phyloP scores from a whole-genome alignment of 2,113 vertebrate species.

The Pavo muticus region DNA sequence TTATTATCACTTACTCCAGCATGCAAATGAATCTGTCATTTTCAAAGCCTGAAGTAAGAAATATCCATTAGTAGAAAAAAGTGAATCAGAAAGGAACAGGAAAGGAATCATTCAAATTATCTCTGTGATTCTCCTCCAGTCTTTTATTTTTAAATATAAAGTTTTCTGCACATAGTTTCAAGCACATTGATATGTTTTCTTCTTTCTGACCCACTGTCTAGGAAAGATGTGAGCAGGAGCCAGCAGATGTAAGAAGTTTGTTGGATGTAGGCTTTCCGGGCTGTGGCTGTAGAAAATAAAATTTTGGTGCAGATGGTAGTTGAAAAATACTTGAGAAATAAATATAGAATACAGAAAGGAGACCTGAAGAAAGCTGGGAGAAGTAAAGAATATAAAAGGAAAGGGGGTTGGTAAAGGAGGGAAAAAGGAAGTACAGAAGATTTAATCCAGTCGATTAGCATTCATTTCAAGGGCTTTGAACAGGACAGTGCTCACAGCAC shows the following conservation, averaged over 20 bases:
- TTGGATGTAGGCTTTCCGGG: neutral
- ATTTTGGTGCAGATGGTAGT: neutral
- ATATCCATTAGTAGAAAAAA: neutral
- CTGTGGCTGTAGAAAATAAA: neutral
- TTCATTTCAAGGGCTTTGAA: neutral
- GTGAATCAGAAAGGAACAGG: neutral
- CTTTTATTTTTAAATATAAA: neutral
- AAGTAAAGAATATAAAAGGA: neutral
- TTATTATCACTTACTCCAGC: conserved; percentile 10
- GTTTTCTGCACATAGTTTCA: neutral
- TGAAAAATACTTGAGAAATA: neutral
- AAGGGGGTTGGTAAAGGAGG: neutral
- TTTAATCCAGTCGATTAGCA: neutral
- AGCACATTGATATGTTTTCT: neutral
- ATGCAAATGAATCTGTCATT: conserved; percentile 28
- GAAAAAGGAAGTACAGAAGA: neutral
- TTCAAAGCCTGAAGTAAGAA: neutral
- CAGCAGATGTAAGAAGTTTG: neutral
- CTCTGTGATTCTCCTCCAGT: neutral
- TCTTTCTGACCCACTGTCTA: neutral
- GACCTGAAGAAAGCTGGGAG: neutral
- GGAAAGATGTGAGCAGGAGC: neutral
- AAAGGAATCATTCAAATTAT: neutral
- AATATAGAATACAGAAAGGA: neutral
- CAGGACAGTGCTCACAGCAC: neutral